These are phyloP conservation scores for Lasioglossum zephyrum DNA, from an alignment of 2,888 invertebrate genomes.

Conservation along the genomic window DNA sequence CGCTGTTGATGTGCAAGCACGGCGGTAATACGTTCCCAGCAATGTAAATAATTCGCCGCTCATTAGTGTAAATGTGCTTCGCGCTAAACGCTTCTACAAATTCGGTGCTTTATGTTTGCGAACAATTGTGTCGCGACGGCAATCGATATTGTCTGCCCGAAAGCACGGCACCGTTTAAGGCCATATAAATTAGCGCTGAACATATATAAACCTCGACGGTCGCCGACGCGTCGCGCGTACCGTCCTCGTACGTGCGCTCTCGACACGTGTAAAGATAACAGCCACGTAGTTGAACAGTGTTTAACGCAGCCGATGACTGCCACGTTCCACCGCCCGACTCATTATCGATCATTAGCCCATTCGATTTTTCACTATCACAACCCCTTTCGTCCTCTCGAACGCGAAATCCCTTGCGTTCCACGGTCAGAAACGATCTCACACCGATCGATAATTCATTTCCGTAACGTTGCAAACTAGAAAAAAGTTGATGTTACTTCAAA, in stretches of 20 bases:
- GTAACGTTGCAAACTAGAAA: not conserved
- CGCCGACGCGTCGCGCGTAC: not conserved
- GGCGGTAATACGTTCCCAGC: conserved; percentile 64
- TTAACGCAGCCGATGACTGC: conserved; percentile 20
- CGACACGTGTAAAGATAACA: conserved; percentile 43
- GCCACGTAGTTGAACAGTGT: conserved; percentile 1
- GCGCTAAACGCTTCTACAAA: conserved; percentile 71
- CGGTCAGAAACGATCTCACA: not conserved
- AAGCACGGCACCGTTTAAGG: conserved; percentile 53
- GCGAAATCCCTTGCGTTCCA: not conserved
- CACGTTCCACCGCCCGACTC: not conserved
- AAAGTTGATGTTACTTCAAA: not conserved
- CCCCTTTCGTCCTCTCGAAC: not conserved
- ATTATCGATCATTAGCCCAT: not conserved
- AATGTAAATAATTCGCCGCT: conserved; percentile 73
- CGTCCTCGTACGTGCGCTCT: not conserved
- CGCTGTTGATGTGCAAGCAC: conserved; percentile 53
- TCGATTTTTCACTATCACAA: not conserved
- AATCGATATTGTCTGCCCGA: conserved; percentile 68
- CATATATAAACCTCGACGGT: conserved; percentile 29
- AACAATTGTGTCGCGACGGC: conserved; percentile 62
- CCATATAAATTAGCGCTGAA: conserved; percentile 51
- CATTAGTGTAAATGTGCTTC: conserved; percentile 72
- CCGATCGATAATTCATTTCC: not conserved
- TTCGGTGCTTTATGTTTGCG: conserved; percentile 68